phyloP scores from a whole-genome alignment of 2,113 vertebrate genomes.

The Heloderma charlesbogerti region DNA sequence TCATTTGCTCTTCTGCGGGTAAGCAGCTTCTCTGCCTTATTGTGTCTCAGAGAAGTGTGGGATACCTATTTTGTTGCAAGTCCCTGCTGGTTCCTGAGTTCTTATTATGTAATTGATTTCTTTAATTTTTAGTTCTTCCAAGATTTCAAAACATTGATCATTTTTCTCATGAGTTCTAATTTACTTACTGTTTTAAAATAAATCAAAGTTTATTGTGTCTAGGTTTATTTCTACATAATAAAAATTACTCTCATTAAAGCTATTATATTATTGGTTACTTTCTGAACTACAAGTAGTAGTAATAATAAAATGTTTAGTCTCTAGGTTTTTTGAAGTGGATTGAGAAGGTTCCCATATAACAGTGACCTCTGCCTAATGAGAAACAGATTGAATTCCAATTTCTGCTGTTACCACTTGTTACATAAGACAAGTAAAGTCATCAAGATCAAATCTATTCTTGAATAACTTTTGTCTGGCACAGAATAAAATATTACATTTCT shows the following conservation, averaged over 20 bases:
- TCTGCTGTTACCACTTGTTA: neutral
- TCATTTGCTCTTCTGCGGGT: no score
- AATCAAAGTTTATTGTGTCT: neutral
- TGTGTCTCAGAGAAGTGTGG: neutral
- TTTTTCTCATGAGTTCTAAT: no score
- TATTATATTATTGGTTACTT: slow-evolving; percentile 1
- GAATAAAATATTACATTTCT: slow-evolving; percentile 3
- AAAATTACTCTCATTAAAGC: neutral
- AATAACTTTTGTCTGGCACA: neutral
- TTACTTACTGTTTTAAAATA: neutral
- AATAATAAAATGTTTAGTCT: neutral
- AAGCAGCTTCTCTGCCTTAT: neutral
- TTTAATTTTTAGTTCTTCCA: neutral
- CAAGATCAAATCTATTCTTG: slow-evolving; percentile 9
- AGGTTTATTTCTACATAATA: neutral
- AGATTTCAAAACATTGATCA: neutral
- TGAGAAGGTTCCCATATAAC: neutral
- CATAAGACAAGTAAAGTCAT: slow-evolving; percentile 13
- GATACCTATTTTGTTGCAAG: no score
- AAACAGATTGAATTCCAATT: slow-evolving; percentile 15
- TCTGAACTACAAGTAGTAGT: neutral
- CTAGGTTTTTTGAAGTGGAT: slow-evolving; percentile 5
- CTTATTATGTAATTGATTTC: neutral
- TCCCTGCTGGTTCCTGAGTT: neutral
- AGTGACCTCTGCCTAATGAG: neutral